Conservation (phyloP, 2,888 invertebrate genomes). For the Holacanthella duospinosa region DNA sequence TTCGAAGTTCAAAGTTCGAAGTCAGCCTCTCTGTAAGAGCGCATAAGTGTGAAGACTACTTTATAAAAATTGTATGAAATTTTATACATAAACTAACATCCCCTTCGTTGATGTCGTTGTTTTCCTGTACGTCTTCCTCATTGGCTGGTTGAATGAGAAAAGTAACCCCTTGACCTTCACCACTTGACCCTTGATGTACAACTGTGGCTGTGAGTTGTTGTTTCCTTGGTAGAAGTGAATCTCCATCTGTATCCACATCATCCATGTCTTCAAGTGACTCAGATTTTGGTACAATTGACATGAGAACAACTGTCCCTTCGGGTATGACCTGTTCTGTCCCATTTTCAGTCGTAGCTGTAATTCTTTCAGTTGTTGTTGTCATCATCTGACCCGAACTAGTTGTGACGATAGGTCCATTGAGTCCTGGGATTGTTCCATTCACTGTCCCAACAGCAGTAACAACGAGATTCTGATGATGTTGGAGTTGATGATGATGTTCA, state of each 20-base stretch:
- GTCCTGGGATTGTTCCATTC: background rate
- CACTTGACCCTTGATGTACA: conserved; percentile 27
- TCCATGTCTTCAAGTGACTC: conserved; percentile 18
- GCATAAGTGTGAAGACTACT: too few relatives aligned
- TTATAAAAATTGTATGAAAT: too few relatives aligned
- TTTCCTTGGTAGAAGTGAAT: conserved; percentile 25
- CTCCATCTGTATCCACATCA: conserved; percentile 38
- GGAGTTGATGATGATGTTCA: background rate
- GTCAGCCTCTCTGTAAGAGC: too few relatives aligned
- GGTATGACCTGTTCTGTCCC: conserved; percentile 28
- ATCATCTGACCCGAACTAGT: conserved; percentile 12
- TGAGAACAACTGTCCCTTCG: conserved; percentile 34
- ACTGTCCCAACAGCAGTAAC: background rate
- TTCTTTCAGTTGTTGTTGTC: conserved; percentile 23
- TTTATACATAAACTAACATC: conserved; percentile 1
- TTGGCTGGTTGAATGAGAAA: conserved; percentile 30
- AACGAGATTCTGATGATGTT: background rate
- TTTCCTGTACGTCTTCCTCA: conserved; percentile 14
- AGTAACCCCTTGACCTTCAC: conserved; percentile 26
- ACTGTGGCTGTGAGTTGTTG: conserved; percentile 22
- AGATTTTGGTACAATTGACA: conserved; percentile 35
- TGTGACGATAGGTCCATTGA: background rate
- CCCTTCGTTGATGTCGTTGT: conserved; percentile 4
- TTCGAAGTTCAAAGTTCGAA: too few relatives aligned
- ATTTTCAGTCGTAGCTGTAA: conserved; percentile 20